Evolutionary conservation across 2,113 vertebrate species (phyloP).

Genomic region (Recurvirostra avosetta): DNA sequence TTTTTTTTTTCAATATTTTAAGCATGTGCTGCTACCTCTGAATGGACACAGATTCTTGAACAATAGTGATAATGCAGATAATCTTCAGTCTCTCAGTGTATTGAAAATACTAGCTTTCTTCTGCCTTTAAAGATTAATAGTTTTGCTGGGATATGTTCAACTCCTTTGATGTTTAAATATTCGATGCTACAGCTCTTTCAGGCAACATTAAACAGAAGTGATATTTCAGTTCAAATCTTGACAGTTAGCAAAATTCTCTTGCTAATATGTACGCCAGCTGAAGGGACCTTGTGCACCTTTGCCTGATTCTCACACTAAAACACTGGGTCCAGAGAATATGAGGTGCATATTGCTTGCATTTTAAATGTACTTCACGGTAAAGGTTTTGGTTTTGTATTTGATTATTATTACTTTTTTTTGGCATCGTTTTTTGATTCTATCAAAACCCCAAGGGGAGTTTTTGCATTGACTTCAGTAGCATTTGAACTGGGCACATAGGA

Average conservation of each 20-base stretch:
- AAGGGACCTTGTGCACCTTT: not conserved
- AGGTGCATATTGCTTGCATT: not conserved
- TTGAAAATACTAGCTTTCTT: not conserved
- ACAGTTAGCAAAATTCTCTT: not conserved
- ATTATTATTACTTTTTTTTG: not conserved
- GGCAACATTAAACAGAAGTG: not conserved
- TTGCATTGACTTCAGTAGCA: not conserved
- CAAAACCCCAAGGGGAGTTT: not conserved
- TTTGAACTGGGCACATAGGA: not conserved
- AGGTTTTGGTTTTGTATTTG: not conserved
- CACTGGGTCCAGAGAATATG: not conserved
- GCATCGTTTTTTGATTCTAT: not conserved
- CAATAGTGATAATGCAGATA: not conserved
- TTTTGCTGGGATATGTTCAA: not conserved
- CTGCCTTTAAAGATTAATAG: slow-evolving; percentile 14
- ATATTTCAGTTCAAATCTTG: not conserved
- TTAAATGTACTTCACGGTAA: not conserved
- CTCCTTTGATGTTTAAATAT: slow-evolving; percentile 31
- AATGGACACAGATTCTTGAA: not conserved
- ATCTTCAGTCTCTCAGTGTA: not conserved
- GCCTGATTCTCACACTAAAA: not conserved
- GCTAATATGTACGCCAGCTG: not conserved
- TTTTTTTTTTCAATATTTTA: not conserved
- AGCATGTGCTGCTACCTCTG: not conserved
- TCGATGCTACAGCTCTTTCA: not conserved